Conservation (phyloP, 1,140 invertebrate genomes). For the Cyrtorhinus lividipennis region DNA sequence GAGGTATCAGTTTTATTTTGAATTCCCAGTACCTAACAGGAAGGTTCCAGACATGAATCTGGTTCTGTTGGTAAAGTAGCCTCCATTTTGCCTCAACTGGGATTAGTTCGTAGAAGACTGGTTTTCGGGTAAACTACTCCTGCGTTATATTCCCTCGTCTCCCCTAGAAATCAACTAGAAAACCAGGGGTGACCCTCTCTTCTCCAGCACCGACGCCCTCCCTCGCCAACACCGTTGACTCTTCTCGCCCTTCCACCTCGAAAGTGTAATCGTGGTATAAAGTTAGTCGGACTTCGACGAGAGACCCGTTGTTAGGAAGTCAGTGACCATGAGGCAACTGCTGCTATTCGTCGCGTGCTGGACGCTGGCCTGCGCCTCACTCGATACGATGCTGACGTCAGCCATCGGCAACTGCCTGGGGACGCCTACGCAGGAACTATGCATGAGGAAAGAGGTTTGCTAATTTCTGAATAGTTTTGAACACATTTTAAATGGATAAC, state of each 20-base stretch:
- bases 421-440: conserved; percentile 30
- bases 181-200: too few relatives aligned
- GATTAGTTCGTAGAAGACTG: too few relatives aligned
- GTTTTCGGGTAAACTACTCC: too few relatives aligned
- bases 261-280: conserved; percentile 1
- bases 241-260: not conserved
- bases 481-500: too few relatives aligned
- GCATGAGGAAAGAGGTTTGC: conserved; percentile 4
- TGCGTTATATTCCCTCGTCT: too few relatives aligned
- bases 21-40: too few relatives aligned
- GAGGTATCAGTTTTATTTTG: too few relatives aligned
- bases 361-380: not conserved
- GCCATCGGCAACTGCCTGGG: conserved; percentile 34
- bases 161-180: too few relatives aligned
- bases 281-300: not conserved
- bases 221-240: not conserved
- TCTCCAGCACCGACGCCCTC: not conserved
- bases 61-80: too few relatives aligned
- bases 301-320: not conserved
- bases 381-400: not conserved
- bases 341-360: not conserved
- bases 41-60: too few relatives aligned
- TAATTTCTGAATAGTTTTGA: too few relatives aligned
- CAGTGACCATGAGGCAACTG: not conserved
- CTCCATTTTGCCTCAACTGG: too few relatives aligned